Evolutionary conservation across 2,888 invertebrate genomes (phyloP).

Genomic region (Lasiommata megera): DNA sequence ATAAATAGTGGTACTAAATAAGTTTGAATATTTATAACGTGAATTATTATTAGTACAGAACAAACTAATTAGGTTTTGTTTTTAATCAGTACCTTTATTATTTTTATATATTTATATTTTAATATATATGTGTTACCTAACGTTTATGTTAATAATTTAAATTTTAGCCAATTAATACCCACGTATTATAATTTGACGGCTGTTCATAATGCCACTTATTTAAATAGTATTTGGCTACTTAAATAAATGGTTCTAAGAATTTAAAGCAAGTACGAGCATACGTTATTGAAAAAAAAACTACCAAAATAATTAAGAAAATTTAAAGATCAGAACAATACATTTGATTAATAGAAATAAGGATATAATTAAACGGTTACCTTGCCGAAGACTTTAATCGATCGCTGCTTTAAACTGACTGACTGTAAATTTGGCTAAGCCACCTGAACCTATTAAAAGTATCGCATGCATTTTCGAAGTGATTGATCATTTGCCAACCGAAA

Average conservation of each 20-base stretch:
- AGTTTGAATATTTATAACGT: slow-evolving; percentile 3
- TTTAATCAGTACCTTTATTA: background rate
- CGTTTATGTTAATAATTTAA: background rate
- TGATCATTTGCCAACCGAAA: slow-evolving; percentile 27
- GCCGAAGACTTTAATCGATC: slow-evolving; percentile 4
- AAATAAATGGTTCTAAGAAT: too few relatives aligned
- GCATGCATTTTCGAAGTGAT: slow-evolving; percentile 25
- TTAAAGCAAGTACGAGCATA: too few relatives aligned
- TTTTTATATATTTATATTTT: too few relatives aligned
- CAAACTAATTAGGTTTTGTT: background rate
- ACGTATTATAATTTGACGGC: too few relatives aligned
- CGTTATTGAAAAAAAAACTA: background rate
- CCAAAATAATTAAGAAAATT: background rate
- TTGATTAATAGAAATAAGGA: background rate
- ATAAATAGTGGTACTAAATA: slow-evolving; percentile 54
- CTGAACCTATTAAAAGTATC: slow-evolving; percentile 21
- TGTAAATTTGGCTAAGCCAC: slow-evolving; percentile 20
- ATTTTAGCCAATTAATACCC: too few relatives aligned
- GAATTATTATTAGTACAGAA: background rate
- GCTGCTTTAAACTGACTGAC: slow-evolving; percentile 21
- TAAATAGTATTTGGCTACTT: too few relatives aligned
- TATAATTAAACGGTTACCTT: slow-evolving; percentile 16
- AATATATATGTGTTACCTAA: background rate
- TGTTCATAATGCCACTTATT: too few relatives aligned
- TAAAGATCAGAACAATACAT: background rate